These are phyloP conservation scores for Urocyon cinereoargenteus DNA, from an alignment of 2,797 vertebrate species.

Conservation along the genomic window DNA sequence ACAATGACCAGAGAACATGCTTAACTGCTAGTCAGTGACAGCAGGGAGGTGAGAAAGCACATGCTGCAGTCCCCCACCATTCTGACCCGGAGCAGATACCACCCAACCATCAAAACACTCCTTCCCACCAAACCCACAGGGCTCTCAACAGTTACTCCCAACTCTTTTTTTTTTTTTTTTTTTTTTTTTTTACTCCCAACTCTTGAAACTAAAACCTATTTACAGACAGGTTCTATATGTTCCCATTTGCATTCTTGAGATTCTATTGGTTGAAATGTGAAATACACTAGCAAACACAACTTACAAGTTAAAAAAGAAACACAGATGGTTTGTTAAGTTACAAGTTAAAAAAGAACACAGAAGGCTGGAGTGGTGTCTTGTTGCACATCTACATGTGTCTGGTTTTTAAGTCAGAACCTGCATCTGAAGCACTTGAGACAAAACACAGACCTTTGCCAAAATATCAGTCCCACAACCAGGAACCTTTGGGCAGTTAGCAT, in stretches of 20 bases:
- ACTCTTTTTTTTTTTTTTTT: no score
- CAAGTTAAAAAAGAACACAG: background rate
- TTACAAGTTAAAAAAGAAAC: background rate
- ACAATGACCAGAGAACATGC: background rate
- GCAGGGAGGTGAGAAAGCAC: background rate
- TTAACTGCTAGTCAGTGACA: background rate
- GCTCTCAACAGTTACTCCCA: background rate
- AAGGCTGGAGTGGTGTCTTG: background rate
- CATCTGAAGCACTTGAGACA: background rate
- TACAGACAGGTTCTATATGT: background rate
- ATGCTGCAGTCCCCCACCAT: background rate
- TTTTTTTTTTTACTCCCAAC: background rate
- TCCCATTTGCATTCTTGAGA: background rate
- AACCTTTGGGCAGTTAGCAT: background rate
- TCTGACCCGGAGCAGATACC: background rate
- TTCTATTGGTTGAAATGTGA: constrained; percentile 7
- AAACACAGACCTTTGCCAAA: background rate
- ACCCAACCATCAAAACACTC: background rate
- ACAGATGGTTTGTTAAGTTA: background rate
- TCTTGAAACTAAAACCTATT: background rate
- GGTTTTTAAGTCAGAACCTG: background rate
- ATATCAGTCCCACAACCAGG: background rate
- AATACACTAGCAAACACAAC: background rate
- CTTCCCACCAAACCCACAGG: background rate
- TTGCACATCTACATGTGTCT: background rate